These are phyloP conservation scores for Drosophila algonquin DNA, from an alignment of 2,888 invertebrate genomes.

Conservation along the genomic window DNA sequence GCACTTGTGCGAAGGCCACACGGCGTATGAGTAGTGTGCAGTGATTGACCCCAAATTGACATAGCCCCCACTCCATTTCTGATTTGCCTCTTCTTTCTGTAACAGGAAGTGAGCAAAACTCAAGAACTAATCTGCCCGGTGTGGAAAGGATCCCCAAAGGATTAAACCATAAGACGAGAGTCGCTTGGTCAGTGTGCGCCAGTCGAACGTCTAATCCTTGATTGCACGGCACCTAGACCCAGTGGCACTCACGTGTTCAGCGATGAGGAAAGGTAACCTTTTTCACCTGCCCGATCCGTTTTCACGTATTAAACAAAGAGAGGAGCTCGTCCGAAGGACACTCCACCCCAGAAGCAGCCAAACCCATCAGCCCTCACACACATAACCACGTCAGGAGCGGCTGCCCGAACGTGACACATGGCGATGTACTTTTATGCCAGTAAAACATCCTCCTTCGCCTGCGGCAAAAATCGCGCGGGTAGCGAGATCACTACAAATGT, in stretches of 20 bases:
- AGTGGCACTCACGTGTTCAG: constrained; percentile 2
- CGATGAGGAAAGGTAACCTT: constrained; percentile 20
- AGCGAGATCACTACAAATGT: no score
- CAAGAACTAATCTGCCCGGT: no score
- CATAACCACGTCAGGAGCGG: constrained; percentile 71
- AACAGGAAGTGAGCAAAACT: no score
- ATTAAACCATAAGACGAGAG: no score
- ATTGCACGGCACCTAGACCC: not conserved
- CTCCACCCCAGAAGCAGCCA: no score
- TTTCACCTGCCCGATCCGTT: constrained; percentile 46
- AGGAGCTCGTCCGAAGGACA: no score
- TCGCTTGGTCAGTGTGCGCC: no score
- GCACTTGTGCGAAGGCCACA: constrained; percentile 24
- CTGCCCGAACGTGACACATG: constrained; percentile 84
- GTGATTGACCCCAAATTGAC: constrained; percentile 56
- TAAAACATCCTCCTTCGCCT: constrained; percentile 84
- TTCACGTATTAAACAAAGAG: constrained; percentile 3
- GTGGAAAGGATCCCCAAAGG: not conserved
- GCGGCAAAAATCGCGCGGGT: no score
- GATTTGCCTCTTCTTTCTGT: not conserved
- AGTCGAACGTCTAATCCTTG: no score
- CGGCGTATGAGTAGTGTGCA: constrained; percentile 65
- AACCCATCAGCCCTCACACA: not conserved
- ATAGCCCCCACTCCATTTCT: not conserved
- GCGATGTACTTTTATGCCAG: constrained; percentile 85